Conservation (phyloP, 2,797 vertebrate species). For the Spea hammondii region DNA sequence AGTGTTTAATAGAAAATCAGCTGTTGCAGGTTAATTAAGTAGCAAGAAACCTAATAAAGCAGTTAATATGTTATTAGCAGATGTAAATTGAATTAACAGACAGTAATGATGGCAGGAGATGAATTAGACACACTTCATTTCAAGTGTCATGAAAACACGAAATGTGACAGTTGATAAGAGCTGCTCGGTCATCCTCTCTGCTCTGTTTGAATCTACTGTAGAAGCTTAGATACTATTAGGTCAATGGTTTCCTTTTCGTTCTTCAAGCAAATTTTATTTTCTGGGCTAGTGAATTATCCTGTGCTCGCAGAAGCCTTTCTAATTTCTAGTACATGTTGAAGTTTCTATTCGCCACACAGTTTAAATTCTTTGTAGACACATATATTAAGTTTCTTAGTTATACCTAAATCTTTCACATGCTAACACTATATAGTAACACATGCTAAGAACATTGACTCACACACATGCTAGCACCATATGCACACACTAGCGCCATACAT, state of each 20-base stretch:
- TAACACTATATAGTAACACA: too few species aligned
- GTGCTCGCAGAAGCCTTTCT: background rate
- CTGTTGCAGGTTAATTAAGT: slow-evolving; percentile 26
- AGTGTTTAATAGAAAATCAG: slow-evolving; percentile 15
- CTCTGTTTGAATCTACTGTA: background rate
- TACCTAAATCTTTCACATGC: too few species aligned
- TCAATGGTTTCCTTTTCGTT: background rate
- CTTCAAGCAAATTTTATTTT: background rate
- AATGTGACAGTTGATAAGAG: slow-evolving; percentile 5
- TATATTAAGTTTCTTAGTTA: too few species aligned
- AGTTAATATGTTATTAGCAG: slow-evolving; percentile 33
- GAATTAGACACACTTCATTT: slow-evolving; percentile 36
- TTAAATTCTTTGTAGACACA: too few species aligned
- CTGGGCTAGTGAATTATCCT: slow-evolving; percentile 13
- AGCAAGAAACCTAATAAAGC: slow-evolving; percentile 33
- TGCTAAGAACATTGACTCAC: too few species aligned
- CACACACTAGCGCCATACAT: too few species aligned
- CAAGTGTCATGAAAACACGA: slow-evolving; percentile 8
- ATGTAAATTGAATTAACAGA: slow-evolving; percentile 14
- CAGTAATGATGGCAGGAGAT: slow-evolving; percentile 27
- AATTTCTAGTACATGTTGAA: too few species aligned
- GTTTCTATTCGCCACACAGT: too few species aligned
- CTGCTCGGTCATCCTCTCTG: background rate
- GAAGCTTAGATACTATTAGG: background rate
- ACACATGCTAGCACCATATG: too few species aligned